Conservation (phyloP, 2,888 invertebrate species). For the Chromoteleia sp. region DNA sequence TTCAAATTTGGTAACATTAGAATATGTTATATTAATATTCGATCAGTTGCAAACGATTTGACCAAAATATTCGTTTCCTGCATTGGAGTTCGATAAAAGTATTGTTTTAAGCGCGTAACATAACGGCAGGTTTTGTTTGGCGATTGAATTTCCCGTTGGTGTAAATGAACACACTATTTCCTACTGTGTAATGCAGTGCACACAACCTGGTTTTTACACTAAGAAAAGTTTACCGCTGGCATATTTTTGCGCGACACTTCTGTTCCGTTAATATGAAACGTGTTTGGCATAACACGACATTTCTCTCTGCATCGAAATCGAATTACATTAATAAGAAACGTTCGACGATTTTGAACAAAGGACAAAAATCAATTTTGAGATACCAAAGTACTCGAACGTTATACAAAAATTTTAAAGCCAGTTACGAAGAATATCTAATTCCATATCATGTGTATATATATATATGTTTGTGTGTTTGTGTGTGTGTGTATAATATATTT, state of each 20-base stretch:
- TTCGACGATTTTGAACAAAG: background rate
- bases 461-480: too few relatives aligned
- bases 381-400: too few relatives aligned
- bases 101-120: background rate
- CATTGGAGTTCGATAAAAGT: too few relatives aligned
- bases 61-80: too few relatives aligned
- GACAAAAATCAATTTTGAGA: background rate
- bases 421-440: too few relatives aligned
- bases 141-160: slow-evolving; percentile 17
- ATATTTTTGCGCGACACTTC: slow-evolving; percentile 12
- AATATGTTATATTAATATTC: too few relatives aligned
- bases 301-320: background rate
- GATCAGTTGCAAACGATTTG: too few relatives aligned
- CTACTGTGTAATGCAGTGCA: slow-evolving; percentile 3
- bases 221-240: background rate
- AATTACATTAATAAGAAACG: slow-evolving; percentile 7
- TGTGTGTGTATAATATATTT: too few relatives aligned
- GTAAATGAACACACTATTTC: slow-evolving; percentile 13
- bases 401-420: too few relatives aligned
- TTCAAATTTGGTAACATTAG: too few relatives aligned
- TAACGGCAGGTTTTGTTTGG: background rate
- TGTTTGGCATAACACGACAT: slow-evolving; percentile 7
- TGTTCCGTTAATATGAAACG: slow-evolving; percentile 20
- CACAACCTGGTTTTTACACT: slow-evolving; percentile 6
- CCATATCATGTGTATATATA: too few relatives aligned